Base-by-base conservation (phyloP, 2,888 invertebrate genomes). In the Camponotus fellah region DNA sequence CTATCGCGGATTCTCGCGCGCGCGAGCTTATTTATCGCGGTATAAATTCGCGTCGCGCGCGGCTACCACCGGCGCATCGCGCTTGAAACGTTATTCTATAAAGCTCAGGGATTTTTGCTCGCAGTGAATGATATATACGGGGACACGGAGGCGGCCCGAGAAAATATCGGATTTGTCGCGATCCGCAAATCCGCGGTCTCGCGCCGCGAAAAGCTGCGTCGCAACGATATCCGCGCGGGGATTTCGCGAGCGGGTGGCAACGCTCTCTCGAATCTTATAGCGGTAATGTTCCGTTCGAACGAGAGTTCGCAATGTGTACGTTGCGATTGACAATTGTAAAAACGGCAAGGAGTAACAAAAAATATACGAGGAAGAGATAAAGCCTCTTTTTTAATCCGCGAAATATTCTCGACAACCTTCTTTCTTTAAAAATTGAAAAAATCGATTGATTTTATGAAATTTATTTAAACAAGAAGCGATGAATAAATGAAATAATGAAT, bases 161-260 rank as follows among this genome's bases (percentile, higher is more conserved):
- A 66, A 82, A 82, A 82, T 82, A 71, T 32, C 65, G 81, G 71
- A 81, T 81, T 81, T 83, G 81, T 81, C 56, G 49, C 72, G 81
- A 83, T 81, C 72, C 71, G 21, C 71, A 83, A 83, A 83, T 83
- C 83, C 83, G 71, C 65, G 79, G 26, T 56, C 64, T 34, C 64
- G 83, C 53, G 21, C 46, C 53, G 53, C 34, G 56, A 43, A 69
- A 68, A 79, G 56, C 66, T 82, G 66, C 68, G 46, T 60, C 62
- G 66, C 34, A 46, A 26, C 46, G 60, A 68, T 79, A 77, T 79
- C 62, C 21, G 34, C 46, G 34, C 49, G 14, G 26, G 60, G 69
- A 74, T 60, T 68, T 80, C 32, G 64, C 34, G 21, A 46, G 46
- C 43, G 26, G 26, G 17, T 21, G 34, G 77, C 40, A 49, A n/a